phyloP scores from a whole-genome alignment of 2,888 invertebrate species.

The Apamea anceps region DNA sequence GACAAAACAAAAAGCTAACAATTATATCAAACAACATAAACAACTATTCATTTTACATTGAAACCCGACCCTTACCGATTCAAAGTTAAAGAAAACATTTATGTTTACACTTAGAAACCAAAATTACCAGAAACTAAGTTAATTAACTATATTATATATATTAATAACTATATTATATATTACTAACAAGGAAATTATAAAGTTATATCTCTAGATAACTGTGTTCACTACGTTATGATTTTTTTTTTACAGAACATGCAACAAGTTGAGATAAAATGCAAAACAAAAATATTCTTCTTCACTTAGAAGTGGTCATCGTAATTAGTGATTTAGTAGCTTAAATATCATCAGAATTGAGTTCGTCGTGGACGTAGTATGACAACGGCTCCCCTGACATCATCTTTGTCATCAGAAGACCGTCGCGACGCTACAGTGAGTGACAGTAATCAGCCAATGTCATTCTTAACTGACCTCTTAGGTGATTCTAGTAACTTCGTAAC shows the following conservation, averaged over 20 bases:
- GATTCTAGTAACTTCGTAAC: background rate
- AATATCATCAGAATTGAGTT: background rate
- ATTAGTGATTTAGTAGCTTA: background rate
- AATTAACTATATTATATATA: too few species aligned
- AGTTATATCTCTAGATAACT: background rate
- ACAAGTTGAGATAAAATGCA: background rate
- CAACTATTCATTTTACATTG: background rate
- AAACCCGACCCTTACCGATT: background rate
- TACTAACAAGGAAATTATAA: constrained; percentile 5
- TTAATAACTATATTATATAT: too few species aligned
- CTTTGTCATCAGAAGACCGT: background rate
- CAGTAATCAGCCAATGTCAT: background rate
- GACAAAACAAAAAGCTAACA: background rate
- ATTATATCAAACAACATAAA: background rate
- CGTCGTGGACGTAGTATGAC: background rate
- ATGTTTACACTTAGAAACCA: background rate
- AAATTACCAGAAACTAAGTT: constrained; percentile 2
- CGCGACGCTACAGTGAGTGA: background rate
- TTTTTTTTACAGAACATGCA: background rate
- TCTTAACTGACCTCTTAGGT: background rate
- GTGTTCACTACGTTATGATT: background rate
- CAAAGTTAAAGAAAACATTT: constrained; percentile 15
- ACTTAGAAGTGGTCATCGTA: background rate
- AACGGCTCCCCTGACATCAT: background rate
- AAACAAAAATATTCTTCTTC: background rate